A percentile compares a stretch with the other conserved stretches of the same genome.
phyloP scores from a whole-genome alignment of 2,113 vertebrate species.

The Lagenorhynchus albirostris region DNA sequence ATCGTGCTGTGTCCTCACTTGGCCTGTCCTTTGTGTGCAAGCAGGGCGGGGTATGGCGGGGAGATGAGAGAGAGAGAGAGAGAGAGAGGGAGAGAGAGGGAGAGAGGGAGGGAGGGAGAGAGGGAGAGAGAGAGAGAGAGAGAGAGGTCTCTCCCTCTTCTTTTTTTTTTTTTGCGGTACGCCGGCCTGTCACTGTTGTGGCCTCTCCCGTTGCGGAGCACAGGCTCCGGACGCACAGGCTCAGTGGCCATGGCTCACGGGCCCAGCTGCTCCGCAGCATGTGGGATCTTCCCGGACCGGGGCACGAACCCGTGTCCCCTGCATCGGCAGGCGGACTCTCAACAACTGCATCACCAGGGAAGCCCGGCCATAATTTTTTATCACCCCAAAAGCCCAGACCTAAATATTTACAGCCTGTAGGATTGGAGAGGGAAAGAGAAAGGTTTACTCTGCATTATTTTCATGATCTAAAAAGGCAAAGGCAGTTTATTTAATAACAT shows the following conservation, averaged over 20 bases:
- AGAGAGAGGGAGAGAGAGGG: not conserved
- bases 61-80: no score
- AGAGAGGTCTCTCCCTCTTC: not conserved
- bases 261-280: no score
- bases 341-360: no score
- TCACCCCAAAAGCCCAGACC: not conserved
- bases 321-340: no score
- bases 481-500: not conserved
- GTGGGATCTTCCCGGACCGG: no score
- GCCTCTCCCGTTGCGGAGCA: accelerated
- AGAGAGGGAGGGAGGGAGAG: not conserved
- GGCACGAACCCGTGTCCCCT: no score
- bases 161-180: no score
- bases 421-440: not conserved
- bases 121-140: no score
- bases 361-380: not conserved
- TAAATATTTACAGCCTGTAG: not conserved
- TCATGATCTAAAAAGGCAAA: not conserved
- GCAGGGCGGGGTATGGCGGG: no score
- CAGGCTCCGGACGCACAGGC: no score
- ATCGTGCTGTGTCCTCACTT: not conserved
- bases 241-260: no score
- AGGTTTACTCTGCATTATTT: not conserved
- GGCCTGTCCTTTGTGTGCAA: not conserved
- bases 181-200: no score